Base-by-base conservation (phyloP, 1,140 invertebrate species). In the Leptestheria dahalacensis region DNA sequence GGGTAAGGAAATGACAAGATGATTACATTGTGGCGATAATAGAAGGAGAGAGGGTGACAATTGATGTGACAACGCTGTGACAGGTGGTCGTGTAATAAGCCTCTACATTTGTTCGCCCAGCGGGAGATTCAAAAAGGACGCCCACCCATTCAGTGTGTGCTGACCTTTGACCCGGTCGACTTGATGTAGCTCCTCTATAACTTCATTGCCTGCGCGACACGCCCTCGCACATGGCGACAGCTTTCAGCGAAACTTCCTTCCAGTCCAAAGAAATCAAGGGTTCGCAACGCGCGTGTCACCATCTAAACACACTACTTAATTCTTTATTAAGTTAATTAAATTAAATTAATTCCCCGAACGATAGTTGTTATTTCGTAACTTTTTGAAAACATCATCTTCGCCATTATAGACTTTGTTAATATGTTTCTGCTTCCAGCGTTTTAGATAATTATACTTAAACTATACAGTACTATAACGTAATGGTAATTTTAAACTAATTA, bases 181-280 rank as follows among this genome's bases (percentile, higher is more conserved):
- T 55, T 18, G 2, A 18, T 55, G 12, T 21, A 18, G 53, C 53
- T 55, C 26, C 53, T 33, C 28, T 55, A 33, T 55, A 55, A 55
- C 53, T 55, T 33, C 33, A 55, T 55, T 55, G 26, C 21, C 23
- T 2, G 28, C 10, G 21, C 25, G 24, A 55, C 53, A 55, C 53
- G 53, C 53, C 53, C 53, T 29, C 53, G 33, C 53, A 55, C 53
- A 55, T 55, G 53, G 53, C 53, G 28, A 23, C 50, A n/a, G n/a
- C n/a, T n/a, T 41, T 41, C 33, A 41, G 15, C 33, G 15, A 41
- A 41, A 6, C 33, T 41, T 41, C 33, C 33, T 15, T 41, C 33
- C 15, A 41, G 6, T 41, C 15, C 33, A 9, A 41, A n/a, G n/a
- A n/a, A n/a, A n/a, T n/a, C n/a, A n/a, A n/a, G n/a, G n/a, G n/a